Evolutionary conservation across 2,113 vertebrate genomes (phyloP), one percentile per base, ranked within the genome.

Genomic region (Aythya baeri): DNA sequence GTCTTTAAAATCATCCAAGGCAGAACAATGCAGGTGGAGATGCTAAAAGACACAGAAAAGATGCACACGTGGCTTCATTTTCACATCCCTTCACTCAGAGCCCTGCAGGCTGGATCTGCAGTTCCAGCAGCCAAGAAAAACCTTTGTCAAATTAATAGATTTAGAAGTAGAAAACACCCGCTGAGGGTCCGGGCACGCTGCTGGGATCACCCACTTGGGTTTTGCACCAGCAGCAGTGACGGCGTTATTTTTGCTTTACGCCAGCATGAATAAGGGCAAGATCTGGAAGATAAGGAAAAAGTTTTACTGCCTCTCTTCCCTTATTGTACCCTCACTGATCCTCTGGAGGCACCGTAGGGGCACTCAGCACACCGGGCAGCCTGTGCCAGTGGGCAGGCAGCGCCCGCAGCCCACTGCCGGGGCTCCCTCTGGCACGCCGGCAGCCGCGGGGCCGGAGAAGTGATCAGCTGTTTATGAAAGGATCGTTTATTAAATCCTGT

Each of bases 401-500:
- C 31, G 6, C 50, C 50, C 55, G 10, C 55, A 58, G 23, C 34
- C 34, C 4, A 4, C 50, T 52, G 50, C 23, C 12, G 23, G 50
- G 54, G 62, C 34, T 91, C 41, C 44, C 55, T 5, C 59, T 23
- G 29, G 82, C 55, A 87, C 7, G 22, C 1, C 3, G 49, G 54
- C 25, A 41, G 94, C 73, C 17, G 32, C 2, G 6, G 68, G 36
- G 79, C 54, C 3, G 11, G 74, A 68, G 44, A 84, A 95, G 94
- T 71, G 94, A 91, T 93, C 87, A 65, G 88, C 67, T 86, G 77
- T 91, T 95, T 87, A 95, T 59, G 94, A 93, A 73, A 65, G 43
- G 79, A 87, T 89, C 76, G 93, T 96, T 96, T 96, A 89, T 96
- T 96, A 96, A 96, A 96, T 96, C 95, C 85, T 41, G 58, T 92